Conservation (phyloP, 2,113 vertebrate species). For the Protobothrops flavoviridis region DNA sequence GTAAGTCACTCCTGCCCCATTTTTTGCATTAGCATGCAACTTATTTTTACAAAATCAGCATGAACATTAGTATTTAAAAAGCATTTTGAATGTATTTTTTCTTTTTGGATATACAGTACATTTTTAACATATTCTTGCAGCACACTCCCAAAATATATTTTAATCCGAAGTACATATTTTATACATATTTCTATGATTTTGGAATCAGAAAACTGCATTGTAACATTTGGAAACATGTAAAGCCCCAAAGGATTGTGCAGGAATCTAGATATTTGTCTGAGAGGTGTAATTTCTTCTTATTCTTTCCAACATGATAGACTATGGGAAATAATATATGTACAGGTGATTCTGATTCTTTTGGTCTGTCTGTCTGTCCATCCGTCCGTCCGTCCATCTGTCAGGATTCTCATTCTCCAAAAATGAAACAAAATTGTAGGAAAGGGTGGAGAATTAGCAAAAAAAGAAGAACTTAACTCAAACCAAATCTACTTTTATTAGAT, state of each 20-base stretch:
- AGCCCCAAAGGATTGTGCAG: background rate
- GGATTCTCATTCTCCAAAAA: background rate
- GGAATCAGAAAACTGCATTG: background rate
- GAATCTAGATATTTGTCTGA: background rate
- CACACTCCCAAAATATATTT: background rate
- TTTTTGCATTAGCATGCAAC: background rate
- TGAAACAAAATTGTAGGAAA: background rate
- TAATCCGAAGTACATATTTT: background rate
- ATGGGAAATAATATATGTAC: background rate
- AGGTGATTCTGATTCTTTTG: background rate
- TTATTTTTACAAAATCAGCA: background rate
- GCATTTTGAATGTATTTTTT: background rate
- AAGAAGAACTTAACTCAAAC: background rate
- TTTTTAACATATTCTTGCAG: background rate
- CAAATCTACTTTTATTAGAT: background rate
- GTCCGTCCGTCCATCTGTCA: too few species aligned
- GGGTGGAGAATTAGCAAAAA: background rate
- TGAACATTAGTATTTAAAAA: background rate
- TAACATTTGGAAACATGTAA: background rate
- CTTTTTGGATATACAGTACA: background rate
- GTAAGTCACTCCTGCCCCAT: background rate
- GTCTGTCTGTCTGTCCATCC: background rate
- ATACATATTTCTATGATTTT: background rate
- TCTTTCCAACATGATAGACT: background rate
- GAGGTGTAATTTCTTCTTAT: background rate